Evolutionary conservation across 2,888 invertebrate genomes (phyloP).

Genomic region (Hoplodrina ambigua): DNA sequence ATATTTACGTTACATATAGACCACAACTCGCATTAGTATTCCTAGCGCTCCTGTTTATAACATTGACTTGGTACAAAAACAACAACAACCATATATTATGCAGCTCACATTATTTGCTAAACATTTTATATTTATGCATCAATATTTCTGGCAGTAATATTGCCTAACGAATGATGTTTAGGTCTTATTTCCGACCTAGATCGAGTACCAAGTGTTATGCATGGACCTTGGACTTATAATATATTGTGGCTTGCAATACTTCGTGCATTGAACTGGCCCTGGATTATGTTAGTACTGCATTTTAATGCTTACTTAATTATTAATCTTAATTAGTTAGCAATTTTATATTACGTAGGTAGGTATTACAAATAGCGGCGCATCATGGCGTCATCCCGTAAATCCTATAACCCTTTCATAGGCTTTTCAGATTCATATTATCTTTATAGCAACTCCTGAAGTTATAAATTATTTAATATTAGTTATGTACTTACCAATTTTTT

Average conservation of each 20-base stretch:
- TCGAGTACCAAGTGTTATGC: slow-evolving; percentile 26
- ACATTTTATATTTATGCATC: slow-evolving; percentile 22
- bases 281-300: slow-evolving; percentile 4
- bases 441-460: too few relatives aligned
- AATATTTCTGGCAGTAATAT: neutral
- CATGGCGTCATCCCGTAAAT: too few relatives aligned
- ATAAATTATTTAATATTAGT: too few relatives aligned
- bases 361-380: too few relatives aligned
- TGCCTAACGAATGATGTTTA: slow-evolving; percentile 32
- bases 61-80: neutral
- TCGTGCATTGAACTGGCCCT: slow-evolving; percentile 41
- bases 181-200: slow-evolving; percentile 59
- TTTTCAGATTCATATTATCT: too few relatives aligned
- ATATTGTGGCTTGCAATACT: slow-evolving; percentile 30
- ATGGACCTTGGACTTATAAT: slow-evolving; percentile 50
- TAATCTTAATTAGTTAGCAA: slow-evolving; percentile 4
- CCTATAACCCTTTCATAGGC: too few relatives aligned
- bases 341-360: neutral
- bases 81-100: slow-evolving; percentile 8
- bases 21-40: neutral
- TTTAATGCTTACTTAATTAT: slow-evolving; percentile 20
- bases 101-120: slow-evolving; percentile 20
- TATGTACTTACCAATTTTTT: too few relatives aligned
- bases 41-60: slow-evolving; percentile 7
- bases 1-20: neutral